Evolutionary conservation across 1,140 invertebrate species (phyloP), one percentile per base, ranked within the genome.

Genomic region (Euglossa dilemma): DNA sequence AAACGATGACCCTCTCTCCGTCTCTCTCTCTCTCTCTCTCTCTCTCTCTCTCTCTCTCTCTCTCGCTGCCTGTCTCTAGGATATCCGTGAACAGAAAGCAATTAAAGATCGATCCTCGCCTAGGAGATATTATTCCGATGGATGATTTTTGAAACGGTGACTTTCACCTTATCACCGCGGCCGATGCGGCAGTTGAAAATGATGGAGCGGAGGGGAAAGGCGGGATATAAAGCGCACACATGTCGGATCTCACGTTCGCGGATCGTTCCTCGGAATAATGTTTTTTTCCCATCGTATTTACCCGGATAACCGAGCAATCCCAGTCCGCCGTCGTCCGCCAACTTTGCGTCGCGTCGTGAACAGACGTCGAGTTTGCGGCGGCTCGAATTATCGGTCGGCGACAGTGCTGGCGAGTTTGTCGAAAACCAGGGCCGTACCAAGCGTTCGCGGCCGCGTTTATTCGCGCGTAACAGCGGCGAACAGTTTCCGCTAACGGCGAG

Each of bases 361-460:
- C 87, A 86, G 87, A 89, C 87, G 84, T 66, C 75, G 87, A 85
- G 79, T 82, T 89, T 86, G 84, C 84, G 87, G 87, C 87, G 76
- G 84, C 87, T 88, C 80, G 84, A 89, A 89, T 89, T 89, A 89
- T 89, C 87, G 87, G 87, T 64, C 87, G 87, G 56, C 87, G 87
- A 88, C 87, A 84, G 87, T 86, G 87, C 80, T 73, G 71, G 47
- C 72, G 84, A 88, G 87, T 88, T 88, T 89, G 83, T 86, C 84
- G 87, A 89, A 89, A 89, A 83, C 45, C 87, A 89, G 87, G 84
- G 77, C 84, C 87, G 87, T 89, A 89, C 70, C 61, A 76, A 77
- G 63, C 25, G 14, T 20, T 59, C 45, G n/a, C 45, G 50, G 25
- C 70, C 59, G 20, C 43, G 72, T 50, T 67, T 52, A 43, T 18